Evolutionary conservation across 2,888 invertebrate genomes (phyloP), one percentile per base, ranked within the genome.

Genomic region (Leucoptera coffeella): DNA sequence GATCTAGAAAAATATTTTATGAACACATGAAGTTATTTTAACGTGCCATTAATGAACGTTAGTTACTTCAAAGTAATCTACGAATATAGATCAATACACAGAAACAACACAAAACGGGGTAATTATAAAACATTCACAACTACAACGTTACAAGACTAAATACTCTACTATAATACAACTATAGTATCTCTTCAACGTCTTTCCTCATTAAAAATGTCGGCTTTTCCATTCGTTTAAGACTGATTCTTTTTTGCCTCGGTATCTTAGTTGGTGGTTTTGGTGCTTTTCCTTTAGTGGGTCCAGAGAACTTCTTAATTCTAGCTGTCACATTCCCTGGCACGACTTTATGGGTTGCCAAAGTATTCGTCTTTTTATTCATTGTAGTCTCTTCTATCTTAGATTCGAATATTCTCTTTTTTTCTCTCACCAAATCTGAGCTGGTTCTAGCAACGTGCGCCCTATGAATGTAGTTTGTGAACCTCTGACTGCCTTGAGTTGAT

Each of bases 271-370:
- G 58, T 8, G 42, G 43, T 31, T 50, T 50, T 1, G 39, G 32
- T 31, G 52, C 50, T 2, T 48, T 47, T n/a, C 46, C 41, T 3
- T 44, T 40, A 1, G 42, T 43, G 30, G 50, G 60, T 10, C 11
- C 4, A 0, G 61, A 55, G 31, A 71, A 71, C 34, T 54, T 60
- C 33, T 53, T 59, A 7, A 71, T 60, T 43, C 61, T 71, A n/a
- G 69, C 65, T 19, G 57, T 50, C 0, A 71, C 72, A 33, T 59
- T 67, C 1, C 65, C 62, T 24, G 47, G 41, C 13, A 54, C 47
- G 2, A 47, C 42, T 35, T 48, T 57, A 1, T 52, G 41, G 2
- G 47, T 4, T 34, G 43, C 33, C 36, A 45, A 20, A 43, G 34
- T 27, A 15, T 44, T 35, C 14, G 35, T 38, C 30, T 48, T 54